Evolutionary conservation across 2,113 vertebrate species (phyloP).

Genomic region (Gobius niger): DNA sequence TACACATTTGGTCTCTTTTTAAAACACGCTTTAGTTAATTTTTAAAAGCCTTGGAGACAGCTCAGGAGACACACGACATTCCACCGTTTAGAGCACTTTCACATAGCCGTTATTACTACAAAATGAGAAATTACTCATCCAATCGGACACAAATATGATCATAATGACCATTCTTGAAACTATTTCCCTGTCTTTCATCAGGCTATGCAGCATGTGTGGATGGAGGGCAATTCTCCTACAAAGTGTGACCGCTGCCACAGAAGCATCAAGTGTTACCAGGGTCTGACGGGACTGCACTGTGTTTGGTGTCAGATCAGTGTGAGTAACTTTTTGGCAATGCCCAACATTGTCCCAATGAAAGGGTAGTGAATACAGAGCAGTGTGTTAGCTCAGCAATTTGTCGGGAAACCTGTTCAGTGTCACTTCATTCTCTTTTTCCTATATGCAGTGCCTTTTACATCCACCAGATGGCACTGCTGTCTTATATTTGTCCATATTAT

Average conservation of each 20-base stretch:
- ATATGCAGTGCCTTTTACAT: not conserved
- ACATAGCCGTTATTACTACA: not conserved
- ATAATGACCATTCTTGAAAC: too few species aligned
- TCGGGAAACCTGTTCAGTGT: too few species aligned
- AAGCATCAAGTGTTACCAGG: slow-evolving; percentile 96
- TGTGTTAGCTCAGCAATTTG: too few species aligned
- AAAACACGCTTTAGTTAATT: too few species aligned
- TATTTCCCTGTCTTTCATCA: slow-evolving; percentile 39
- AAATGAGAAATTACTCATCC: not conserved
- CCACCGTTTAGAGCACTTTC: too few species aligned
- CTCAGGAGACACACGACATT: too few species aligned
- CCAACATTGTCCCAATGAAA: too few species aligned
- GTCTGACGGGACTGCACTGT: slow-evolving; percentile 90
- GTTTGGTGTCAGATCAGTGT: slow-evolving; percentile 95
- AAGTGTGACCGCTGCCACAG: slow-evolving; percentile 93
- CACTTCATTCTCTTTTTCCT: too few species aligned
- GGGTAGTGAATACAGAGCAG: too few species aligned
- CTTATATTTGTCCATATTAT: not conserved
- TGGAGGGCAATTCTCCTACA: slow-evolving; percentile 89
- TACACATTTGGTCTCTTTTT: too few species aligned
- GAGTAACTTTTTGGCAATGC: slow-evolving; percentile 62
- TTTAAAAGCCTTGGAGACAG: too few species aligned
- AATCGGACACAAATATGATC: not conserved
- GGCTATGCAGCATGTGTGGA: slow-evolving; percentile 95
- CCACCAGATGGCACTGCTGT: slow-evolving; percentile 53